Conservation (phyloP, 1,140 invertebrate genomes). For the Mactra quadrangularis region DNA sequence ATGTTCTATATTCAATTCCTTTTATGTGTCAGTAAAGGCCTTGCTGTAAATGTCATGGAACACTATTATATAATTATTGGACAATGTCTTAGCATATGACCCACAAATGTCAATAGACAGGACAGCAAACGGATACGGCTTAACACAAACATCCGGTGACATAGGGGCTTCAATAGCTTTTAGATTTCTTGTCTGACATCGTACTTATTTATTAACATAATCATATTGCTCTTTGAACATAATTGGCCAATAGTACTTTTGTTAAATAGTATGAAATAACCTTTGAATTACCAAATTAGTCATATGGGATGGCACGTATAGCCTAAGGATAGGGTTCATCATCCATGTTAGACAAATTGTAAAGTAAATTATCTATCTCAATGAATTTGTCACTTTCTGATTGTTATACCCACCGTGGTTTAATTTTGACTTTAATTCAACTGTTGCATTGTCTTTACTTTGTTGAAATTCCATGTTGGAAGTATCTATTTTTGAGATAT, state of each 20-base stretch:
- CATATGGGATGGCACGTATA: conserved; percentile 44
- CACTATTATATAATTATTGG: conserved; percentile 55
- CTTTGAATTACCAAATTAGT: conserved; percentile 28
- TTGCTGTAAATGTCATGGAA: conserved; percentile 60
- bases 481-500: no score
- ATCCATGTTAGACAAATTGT: conserved; percentile 51
- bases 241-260: conserved; percentile 62
- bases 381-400: conserved; percentile 25
- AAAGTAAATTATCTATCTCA: conserved; percentile 43
- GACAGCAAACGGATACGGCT: conserved; percentile 55
- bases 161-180: conserved; percentile 39
- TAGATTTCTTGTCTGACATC: conserved; percentile 54
- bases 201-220: conserved; percentile 44
- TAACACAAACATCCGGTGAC: conserved; percentile 46
- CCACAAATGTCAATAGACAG: conserved; percentile 59
- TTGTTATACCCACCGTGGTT: conserved; percentile 48
- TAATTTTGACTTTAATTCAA: not conserved
- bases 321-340: conserved; percentile 25
- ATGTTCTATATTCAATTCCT: conserved; percentile 52
- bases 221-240: conserved; percentile 46
- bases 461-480: no score
- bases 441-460: no score
- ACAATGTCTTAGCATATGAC: conserved; percentile 48
- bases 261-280: conserved; percentile 7
- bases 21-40: conserved; percentile 30